A percentile compares a stretch with the other conserved stretches of the same genome.
Evolutionary conservation across 1,140 invertebrate genomes (phyloP).

Genomic region (Telenomus remus): DNA sequence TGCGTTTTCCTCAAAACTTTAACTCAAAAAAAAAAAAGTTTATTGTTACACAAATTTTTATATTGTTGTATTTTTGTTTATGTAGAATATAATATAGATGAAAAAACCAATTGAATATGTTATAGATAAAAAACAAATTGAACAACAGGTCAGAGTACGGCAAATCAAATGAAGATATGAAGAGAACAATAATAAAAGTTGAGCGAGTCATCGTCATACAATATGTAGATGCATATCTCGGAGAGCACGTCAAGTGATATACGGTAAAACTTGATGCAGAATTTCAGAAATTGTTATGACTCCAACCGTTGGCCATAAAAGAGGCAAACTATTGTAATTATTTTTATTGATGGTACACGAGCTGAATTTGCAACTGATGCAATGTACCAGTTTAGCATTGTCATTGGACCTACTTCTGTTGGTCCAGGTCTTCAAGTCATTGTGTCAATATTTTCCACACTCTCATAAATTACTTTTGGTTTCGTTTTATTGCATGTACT

Average conservation of each 20-base stretch:
- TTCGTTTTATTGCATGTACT: constrained; percentile 7
- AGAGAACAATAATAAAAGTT: constrained; percentile 43
- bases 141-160: background rate
- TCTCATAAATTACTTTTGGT: constrained; percentile 28
- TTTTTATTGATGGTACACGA: constrained; percentile 21
- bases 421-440: background rate
- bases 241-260: constrained; percentile 14
- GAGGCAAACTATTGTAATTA: constrained; percentile 24
- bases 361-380: constrained; percentile 7
- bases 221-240: constrained; percentile 26
- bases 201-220: constrained; percentile 27
- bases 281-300: constrained; percentile 23
- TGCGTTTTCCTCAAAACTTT: too few relatives aligned
- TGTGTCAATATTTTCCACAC: constrained; percentile 23
- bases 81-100: too few relatives aligned
- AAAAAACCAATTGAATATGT: too few relatives aligned
- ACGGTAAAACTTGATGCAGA: constrained; percentile 23
- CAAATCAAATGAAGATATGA: constrained; percentile 39
- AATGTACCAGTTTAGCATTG: constrained; percentile 2
- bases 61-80: too few relatives aligned
- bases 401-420: constrained; percentile 4
- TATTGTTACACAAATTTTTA: too few relatives aligned
- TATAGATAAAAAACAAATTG: background rate
- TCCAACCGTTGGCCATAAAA: background rate
- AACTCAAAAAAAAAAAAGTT: too few relatives aligned